Conservation (phyloP, 2,113 vertebrate species). For the Gasterosteus nipponicus region DNA sequence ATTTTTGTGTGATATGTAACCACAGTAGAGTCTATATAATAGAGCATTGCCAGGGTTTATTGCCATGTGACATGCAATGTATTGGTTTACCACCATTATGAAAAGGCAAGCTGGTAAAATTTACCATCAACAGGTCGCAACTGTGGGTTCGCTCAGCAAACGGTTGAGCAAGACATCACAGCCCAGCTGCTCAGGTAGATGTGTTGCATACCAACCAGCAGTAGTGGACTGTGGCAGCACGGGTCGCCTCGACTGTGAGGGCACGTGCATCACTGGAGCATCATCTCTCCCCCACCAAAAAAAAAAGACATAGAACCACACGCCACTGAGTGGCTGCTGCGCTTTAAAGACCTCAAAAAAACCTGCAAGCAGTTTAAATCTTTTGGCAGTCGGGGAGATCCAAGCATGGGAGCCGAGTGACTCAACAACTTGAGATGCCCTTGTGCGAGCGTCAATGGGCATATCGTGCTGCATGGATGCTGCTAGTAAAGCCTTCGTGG, state of each 20-base stretch:
- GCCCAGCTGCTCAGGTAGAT: neutral
- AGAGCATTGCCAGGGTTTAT: no score
- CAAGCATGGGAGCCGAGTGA: neutral
- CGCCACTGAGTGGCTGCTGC: neutral
- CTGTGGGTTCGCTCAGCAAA: neutral
- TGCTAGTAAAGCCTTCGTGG: neutral
- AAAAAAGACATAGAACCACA: neutral
- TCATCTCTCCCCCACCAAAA: neutral
- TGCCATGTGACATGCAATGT: neutral
- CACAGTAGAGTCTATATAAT: neutral
- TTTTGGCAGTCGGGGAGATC: neutral
- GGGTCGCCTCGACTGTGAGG: neutral
- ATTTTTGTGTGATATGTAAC: neutral
- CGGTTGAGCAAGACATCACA: neutral
- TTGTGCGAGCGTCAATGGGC: conserved; percentile 7
- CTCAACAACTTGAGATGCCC: neutral
- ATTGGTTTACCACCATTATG: neutral
- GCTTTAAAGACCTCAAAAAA: neutral
- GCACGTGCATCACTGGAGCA: conserved; percentile 1
- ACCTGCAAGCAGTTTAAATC: neutral
- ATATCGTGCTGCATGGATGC: neutral
- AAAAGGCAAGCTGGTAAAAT: neutral
- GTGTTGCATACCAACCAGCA: neutral
- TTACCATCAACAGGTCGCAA: neutral
- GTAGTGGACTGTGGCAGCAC: neutral